Base-by-base conservation (phyloP, 2,888 invertebrate genomes). In the Ischnus inquisitorius region DNA sequence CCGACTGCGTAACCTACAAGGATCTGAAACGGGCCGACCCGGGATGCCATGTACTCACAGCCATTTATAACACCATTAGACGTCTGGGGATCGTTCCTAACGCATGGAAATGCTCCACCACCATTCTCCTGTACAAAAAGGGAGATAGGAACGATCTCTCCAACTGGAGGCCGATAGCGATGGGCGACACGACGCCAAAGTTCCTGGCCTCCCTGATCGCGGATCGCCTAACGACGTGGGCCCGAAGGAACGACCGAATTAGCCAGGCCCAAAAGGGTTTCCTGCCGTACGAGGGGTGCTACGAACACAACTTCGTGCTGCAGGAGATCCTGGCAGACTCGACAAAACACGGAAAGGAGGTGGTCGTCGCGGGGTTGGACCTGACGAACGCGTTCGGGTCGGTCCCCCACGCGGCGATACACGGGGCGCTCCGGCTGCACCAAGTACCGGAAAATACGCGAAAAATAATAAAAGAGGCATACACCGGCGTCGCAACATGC, bases 331-430 rank as follows among this genome's bases (percentile, higher is more conserved):
- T 90, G 0, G 82, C 84, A 1, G 89, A 89, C 57, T 87, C 89
- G 10, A 77, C 79, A 25, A 46, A 82, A 22, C 77, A 65, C 4
- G 51, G 80, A 0, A 80, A 69, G 41, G 82, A 87, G 34, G 54
- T 90, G 5, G 88, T 87, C 14, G 86, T 93, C 0, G 91, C 92
- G 3, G 93, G 92, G 91, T 80, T 93, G 57, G 92, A 94, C 77
- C 82, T 93, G 3, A 78, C 90, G 6, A 94, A 94, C 43, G 93
- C 93, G 0, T 93, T 93, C 82, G 91, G 90, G 0, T 91, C 91
- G 3, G 83, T 93, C 1, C 91, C 93, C 14, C 93, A 93, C 79
- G 60, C 68, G 5, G 85, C 88, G 10, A 88, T 91, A 54, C 82
- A 79, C n/a, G 75, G 74, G 16, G 88, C 48, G 2, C 19, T 51